phyloP scores from a whole-genome alignment of 2,113 vertebrate species.

The Protobothrops mucrosquamatus region DNA sequence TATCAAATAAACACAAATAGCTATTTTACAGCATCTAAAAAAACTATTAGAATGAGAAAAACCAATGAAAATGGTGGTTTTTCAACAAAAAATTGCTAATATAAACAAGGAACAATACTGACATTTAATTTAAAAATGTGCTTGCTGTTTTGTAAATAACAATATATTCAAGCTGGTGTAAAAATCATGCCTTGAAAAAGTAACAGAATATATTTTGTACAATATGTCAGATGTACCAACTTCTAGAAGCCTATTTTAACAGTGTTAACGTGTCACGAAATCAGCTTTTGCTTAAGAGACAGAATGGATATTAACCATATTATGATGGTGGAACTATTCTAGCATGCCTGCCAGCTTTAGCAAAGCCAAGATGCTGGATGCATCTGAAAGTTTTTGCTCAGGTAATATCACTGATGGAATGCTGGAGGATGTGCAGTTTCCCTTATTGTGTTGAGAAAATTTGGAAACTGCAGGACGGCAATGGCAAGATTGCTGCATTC shows the following conservation, averaged over 20 bases:
- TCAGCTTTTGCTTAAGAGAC: constrained; percentile 4
- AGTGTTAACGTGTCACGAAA: background rate
- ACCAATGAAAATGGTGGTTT: background rate
- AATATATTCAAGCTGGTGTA: constrained; percentile 67
- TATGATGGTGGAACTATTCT: background rate
- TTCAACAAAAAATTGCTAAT: constrained; percentile 46
- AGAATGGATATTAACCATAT: background rate
- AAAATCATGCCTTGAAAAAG: constrained; percentile 43
- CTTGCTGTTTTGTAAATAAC: constrained; percentile 48
- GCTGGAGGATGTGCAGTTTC: background rate
- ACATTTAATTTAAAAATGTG: constrained; percentile 60
- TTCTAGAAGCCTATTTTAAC: constrained; percentile 9
- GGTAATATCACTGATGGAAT: background rate
- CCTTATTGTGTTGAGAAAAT: background rate
- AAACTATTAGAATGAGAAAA: constrained; percentile 62
- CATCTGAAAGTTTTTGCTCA: background rate
- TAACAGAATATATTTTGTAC: constrained; percentile 49
- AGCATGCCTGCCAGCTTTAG: background rate
- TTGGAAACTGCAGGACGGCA: background rate
- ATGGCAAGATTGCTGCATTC: background rate
- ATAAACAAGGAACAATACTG: constrained; percentile 59
- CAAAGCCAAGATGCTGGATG: background rate
- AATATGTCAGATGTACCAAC: constrained; percentile 10
- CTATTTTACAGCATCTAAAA: constrained; percentile 74
- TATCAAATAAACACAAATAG: constrained; percentile 74